A percentile compares a stretch with the other conserved stretches of the same genome.
Conservation (phyloP, 2,888 invertebrate genomes). For the Dione vanillae region DNA sequence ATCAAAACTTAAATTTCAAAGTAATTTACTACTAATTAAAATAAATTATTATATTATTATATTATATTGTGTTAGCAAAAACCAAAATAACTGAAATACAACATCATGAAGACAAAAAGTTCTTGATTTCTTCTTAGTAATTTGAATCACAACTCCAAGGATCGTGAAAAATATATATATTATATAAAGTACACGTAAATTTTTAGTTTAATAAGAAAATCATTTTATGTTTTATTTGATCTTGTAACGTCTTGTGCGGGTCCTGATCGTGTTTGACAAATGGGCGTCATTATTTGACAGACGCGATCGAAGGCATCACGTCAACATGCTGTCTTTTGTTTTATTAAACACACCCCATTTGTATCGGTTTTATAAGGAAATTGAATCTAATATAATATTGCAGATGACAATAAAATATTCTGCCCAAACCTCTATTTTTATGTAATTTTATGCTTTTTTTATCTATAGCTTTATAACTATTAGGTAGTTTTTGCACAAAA, state of each 20-base stretch:
- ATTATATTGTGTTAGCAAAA: too few species aligned
- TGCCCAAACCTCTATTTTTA: not conserved
- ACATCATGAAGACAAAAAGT: not conserved
- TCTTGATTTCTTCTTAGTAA: not conserved
- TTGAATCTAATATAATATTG: slow-evolving; percentile 20
- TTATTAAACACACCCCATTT: slow-evolving; percentile 74
- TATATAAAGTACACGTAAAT: not conserved
- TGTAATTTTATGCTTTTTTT: not conserved
- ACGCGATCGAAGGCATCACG: slow-evolving; percentile 70
- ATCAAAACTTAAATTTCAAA: too few species aligned
- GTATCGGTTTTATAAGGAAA: slow-evolving; percentile 60
- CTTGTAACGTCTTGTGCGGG: slow-evolving; percentile 43
- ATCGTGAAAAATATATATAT: not conserved
- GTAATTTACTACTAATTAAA: too few species aligned
- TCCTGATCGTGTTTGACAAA: slow-evolving; percentile 79
- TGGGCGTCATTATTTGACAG: slow-evolving; percentile 83
- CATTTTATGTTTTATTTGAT: slow-evolving; percentile 41
- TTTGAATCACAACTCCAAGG: not conserved
- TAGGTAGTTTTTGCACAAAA: too few species aligned
- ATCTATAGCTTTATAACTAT: too few species aligned
- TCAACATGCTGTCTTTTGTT: slow-evolving; percentile 82
- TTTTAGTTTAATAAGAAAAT: not conserved
- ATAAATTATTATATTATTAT: too few species aligned
- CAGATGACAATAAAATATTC: slow-evolving; percentile 6
- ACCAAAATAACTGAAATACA: not conserved